phyloP scores from a whole-genome alignment of 2,888 invertebrate species.

The Cheilosia vulpina region DNA sequence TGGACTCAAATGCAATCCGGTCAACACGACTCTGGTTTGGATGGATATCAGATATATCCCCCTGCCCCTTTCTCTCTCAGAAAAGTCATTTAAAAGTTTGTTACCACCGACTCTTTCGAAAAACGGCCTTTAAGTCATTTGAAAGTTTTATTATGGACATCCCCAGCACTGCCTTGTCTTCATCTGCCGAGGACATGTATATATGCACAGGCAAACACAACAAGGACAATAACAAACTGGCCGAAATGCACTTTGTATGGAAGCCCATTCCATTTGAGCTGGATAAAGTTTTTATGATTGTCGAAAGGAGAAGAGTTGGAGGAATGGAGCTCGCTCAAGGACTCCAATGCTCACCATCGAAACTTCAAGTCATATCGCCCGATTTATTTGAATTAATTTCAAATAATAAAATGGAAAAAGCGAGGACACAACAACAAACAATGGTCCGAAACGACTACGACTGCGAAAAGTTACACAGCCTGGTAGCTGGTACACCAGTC shows the following conservation, averaged over 20 bases:
- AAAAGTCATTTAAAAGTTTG: constrained; percentile 74
- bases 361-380: constrained; percentile 63
- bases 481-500: not conserved
- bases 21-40: constrained; percentile 46
- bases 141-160: constrained; percentile 72
- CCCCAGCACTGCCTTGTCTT: constrained; percentile 52
- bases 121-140: constrained; percentile 71
- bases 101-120: not conserved
- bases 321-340: constrained; percentile 5
- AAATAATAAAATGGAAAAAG: constrained; percentile 61
- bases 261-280: constrained; percentile 1
- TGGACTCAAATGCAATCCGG: constrained; percentile 37
- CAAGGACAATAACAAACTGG: constrained; percentile 51
- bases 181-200: not conserved
- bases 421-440: constrained; percentile 31
- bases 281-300: constrained; percentile 55
- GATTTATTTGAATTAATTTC: constrained; percentile 75
- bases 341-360: not conserved
- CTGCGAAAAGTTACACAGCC: constrained; percentile 8
- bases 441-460: not conserved
- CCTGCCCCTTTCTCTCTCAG: not conserved
- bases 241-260: constrained; percentile 59
- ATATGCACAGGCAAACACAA: constrained; percentile 3
- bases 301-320: constrained; percentile 11
- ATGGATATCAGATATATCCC: constrained; percentile 62